Base-by-base conservation (phyloP, 1,140 invertebrate genomes). In the Micrasema longulum region DNA sequence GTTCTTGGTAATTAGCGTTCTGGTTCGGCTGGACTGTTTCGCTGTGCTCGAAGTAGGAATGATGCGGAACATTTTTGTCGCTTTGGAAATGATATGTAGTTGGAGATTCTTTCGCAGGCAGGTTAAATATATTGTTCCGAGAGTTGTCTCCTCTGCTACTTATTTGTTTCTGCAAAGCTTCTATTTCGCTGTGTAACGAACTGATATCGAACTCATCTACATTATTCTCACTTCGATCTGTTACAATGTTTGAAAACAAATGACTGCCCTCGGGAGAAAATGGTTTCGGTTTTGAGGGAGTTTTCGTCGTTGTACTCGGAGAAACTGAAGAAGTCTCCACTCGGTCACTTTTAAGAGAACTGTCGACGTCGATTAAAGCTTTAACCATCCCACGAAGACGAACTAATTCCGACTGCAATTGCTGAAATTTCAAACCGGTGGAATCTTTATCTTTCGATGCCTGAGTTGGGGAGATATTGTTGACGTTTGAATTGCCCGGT, bases 131-230 rank as follows among this genome's bases (percentile, higher is more conserved):
- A 31, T 22, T 38, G 20, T 47, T 60, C 5, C 41, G 48, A 2
- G 66, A 53, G 50, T 38, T 55, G 18, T 43, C 52, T 5, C n/a
- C 38, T 57, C 68, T 60, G 6, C 31, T 63, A 5, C 7, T 38
- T 12, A 74, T 10, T 38, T 64, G 53, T 23, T 68, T 74, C 41
- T 74, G 69, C 9, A 74, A 45, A 14, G 63, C 31, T 63, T 74
- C 69, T 26, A 74, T 74, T 55, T 74, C 69, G 9, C 22, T 65
- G 23, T 69, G 52, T 4, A 74, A 41, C 0, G 31, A 11, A 18
- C 67, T 52, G 10, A 71, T 14, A 22, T 74, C 38, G 23, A 52
- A 70, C 1, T 41, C 52, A 26, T 48, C 31, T 7, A 7, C 43
- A 10, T 12, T 14, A 26, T 35, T 12, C 6, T 26, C 38, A 11